A percentile compares a stretch with the other conserved stretches of the same genome.
phyloP scores from a whole-genome alignment of 2,888 invertebrate species.

The Micoletzkya japonica region DNA sequence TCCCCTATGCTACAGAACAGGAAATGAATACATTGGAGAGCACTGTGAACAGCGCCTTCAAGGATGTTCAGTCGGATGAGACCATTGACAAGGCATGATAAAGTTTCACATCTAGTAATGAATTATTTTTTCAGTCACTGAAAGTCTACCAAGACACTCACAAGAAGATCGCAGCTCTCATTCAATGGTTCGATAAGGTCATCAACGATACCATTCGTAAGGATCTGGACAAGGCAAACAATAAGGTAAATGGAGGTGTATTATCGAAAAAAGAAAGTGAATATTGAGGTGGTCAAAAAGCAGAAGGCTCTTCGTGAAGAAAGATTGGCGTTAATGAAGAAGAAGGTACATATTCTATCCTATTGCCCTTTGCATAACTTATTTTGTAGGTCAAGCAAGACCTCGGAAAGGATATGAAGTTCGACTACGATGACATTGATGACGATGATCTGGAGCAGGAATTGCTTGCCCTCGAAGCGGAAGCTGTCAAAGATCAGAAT shows the following conservation, averaged over 20 bases:
- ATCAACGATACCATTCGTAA: constrained; percentile 68
- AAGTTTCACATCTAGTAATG: background rate
- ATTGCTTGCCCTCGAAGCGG: constrained; percentile 63
- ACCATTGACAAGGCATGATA: constrained; percentile 61
- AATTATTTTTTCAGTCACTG: constrained; percentile 58
- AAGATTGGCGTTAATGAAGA: constrained; percentile 67
- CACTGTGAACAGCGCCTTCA: constrained; percentile 68
- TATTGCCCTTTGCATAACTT: background rate
- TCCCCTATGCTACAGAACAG: constrained; percentile 68
- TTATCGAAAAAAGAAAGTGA: background rate
- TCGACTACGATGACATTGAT: constrained; percentile 63
- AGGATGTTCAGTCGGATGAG: constrained; percentile 67
- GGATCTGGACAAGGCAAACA: constrained; percentile 67
- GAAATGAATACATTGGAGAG: constrained; percentile 67
- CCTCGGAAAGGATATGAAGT: constrained; percentile 58
- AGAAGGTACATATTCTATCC: constrained; percentile 56
- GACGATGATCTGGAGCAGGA: constrained; percentile 57
- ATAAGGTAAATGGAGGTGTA: constrained; percentile 45
- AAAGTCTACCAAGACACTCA: constrained; percentile 67
- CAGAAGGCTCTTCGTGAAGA: constrained; percentile 67
- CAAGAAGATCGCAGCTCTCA: constrained; percentile 66
- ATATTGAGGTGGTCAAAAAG: constrained; percentile 61
- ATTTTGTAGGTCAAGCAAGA: constrained; percentile 49
- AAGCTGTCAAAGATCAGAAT: constrained; percentile 60
- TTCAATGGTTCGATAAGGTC: constrained; percentile 69